Evolutionary conservation across 2,113 vertebrate genomes (phyloP).

Genomic region (Canis aureus): DNA sequence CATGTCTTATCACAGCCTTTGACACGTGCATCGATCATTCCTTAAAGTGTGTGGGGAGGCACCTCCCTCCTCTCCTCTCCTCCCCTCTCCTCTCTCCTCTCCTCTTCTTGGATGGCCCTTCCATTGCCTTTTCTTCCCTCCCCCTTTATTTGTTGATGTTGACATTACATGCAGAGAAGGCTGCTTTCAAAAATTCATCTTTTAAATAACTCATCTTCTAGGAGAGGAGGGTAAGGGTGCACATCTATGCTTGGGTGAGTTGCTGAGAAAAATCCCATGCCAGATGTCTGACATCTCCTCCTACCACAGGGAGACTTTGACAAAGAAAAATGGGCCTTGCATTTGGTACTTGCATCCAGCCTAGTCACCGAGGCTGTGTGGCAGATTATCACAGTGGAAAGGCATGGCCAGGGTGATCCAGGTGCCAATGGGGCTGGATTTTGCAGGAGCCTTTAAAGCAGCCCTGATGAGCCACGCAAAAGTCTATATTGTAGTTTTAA

Average conservation of each 20-base stretch:
- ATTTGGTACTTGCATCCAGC: constrained; percentile 47
- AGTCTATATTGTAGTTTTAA: background rate
- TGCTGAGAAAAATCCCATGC: constrained; percentile 76
- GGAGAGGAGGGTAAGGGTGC: constrained; percentile 51
- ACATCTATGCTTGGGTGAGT: constrained; percentile 75
- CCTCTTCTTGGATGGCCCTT: constrained; percentile 44
- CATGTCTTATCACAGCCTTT: constrained; percentile 71
- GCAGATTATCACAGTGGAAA: constrained; percentile 67
- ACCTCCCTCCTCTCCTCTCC: background rate
- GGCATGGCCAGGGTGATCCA: background rate
- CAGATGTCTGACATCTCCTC: constrained; percentile 67
- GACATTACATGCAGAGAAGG: constrained; percentile 65
- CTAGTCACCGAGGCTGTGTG: constrained; percentile 61
- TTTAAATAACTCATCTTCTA: constrained; percentile 77
- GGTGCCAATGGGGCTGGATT: background rate
- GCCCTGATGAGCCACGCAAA: background rate
- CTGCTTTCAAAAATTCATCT: constrained; percentile 80
- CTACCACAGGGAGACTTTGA: constrained; percentile 75
- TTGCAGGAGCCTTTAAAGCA: constrained; percentile 15
- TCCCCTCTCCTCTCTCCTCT: background rate
- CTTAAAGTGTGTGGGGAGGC: constrained; percentile 67
- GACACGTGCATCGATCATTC: constrained; percentile 71
- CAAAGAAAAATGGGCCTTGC: constrained; percentile 85
- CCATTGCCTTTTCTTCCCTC: constrained; percentile 19
- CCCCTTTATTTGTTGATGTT: constrained; percentile 64